phyloP scores from a whole-genome alignment of 92 coral and sea anemone genomes.

The Montipora capitata region DNA sequence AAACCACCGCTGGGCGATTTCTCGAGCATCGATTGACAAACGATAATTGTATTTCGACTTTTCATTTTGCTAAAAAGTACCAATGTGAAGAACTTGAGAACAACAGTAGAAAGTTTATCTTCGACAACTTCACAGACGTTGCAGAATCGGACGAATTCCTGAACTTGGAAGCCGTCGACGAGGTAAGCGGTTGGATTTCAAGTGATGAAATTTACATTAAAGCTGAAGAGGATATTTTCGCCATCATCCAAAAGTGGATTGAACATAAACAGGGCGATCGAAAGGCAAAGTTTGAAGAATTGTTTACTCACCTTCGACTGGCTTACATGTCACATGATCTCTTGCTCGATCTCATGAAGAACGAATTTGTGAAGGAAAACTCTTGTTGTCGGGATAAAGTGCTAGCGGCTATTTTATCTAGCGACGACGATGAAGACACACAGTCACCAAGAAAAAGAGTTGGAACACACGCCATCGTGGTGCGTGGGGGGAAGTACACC shows the following conservation, averaged over 20 bases:
- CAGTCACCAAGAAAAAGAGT: slow-evolving; percentile 21
- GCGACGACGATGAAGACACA: neutral
- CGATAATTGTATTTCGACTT: neutral
- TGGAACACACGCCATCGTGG: slow-evolving; percentile 12
- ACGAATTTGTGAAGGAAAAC: neutral
- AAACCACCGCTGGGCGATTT: neutral
- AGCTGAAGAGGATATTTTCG: slow-evolving; percentile 7
- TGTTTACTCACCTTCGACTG: slow-evolving; percentile 29
- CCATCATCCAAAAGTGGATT: slow-evolving; percentile 15
- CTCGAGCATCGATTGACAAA: neutral
- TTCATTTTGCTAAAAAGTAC: slow-evolving; percentile 25
- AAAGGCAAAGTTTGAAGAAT: slow-evolving; percentile 10
- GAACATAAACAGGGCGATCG: slow-evolving; percentile 1
- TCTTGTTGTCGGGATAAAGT: neutral
- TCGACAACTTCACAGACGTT: slow-evolving; percentile 11
- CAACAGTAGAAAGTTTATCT: neutral
- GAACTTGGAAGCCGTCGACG: neutral
- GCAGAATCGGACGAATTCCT: slow-evolving; percentile 18
- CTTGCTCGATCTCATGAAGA: slow-evolving; percentile 13
- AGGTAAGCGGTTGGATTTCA: slow-evolving; percentile 13
- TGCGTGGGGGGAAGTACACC: slow-evolving; percentile 8
- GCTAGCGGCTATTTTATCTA: neutral
- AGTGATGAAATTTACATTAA: slow-evolving; percentile 5
- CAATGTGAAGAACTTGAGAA: slow-evolving; percentile 11
- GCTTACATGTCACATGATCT: slow-evolving; percentile 18